These are phyloP conservation scores for Rhagoletis pomonella DNA, from an alignment of 1,140 invertebrate genomes.

Conservation along the genomic window DNA sequence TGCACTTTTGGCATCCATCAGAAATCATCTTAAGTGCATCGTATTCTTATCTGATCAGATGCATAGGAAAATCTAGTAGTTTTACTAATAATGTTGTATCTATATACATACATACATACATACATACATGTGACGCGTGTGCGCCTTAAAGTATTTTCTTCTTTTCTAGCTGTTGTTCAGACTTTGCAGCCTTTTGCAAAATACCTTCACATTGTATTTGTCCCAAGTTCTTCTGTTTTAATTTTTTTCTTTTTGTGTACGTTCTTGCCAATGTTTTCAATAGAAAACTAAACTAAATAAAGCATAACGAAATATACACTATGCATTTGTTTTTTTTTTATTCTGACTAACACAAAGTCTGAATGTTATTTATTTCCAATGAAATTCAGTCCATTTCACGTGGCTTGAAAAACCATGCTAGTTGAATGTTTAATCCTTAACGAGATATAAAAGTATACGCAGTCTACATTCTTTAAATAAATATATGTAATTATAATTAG, in stretches of 20 bases:
- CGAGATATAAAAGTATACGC: no score
- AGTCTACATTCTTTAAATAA: no score
- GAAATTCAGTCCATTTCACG: no score
- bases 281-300: background rate
- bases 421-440: no score
- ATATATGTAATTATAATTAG: no score
- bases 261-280: slow-evolving; percentile 11
- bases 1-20: slow-evolving; percentile 26
- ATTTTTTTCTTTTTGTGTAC: background rate
- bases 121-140: background rate
- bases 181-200: slow-evolving; percentile 31
- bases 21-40: background rate
- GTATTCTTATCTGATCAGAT: background rate
- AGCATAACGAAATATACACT: background rate
- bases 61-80: background rate
- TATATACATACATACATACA: background rate
- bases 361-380: no score
- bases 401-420: no score
- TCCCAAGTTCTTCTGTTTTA: background rate
- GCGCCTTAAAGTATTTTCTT: background rate
- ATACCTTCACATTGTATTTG: slow-evolving; percentile 21
- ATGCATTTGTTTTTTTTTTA: no score
- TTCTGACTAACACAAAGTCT: no score
- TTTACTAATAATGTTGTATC: background rate
- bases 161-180: slow-evolving; percentile 41